Evolutionary conservation across 2,113 vertebrate species (phyloP).

Genomic region (Rafetus swinhoei): DNA sequence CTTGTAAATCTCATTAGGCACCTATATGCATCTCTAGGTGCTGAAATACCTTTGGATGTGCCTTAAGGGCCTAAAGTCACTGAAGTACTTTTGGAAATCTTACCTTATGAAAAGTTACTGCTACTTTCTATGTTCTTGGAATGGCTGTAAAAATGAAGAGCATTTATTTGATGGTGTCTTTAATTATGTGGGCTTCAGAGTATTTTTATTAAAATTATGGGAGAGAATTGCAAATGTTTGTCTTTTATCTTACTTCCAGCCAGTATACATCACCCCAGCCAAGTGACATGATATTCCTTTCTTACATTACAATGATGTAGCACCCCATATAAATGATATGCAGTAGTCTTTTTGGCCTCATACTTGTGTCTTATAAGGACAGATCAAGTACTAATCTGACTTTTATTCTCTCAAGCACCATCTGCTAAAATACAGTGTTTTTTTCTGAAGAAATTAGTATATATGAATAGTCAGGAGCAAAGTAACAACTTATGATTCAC

Average conservation of each 20-base stretch:
- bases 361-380: not conserved
- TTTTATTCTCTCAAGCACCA: slow-evolving; percentile 4
- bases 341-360: not conserved
- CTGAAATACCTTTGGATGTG: not conserved
- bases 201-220: not conserved
- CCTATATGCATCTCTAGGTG: not conserved
- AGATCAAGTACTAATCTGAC: not conserved
- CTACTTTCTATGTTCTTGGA: not conserved
- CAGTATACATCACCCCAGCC: not conserved
- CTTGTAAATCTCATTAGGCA: not conserved
- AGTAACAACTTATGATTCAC: slow-evolving; percentile 14
- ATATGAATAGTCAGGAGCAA: slow-evolving; percentile 14
- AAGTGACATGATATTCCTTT: not conserved
- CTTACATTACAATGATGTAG: not conserved
- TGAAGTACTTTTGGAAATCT: not conserved
- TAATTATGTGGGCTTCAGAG: not conserved
- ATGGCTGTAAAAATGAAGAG: not conserved
- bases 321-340: not conserved
- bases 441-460: not conserved
- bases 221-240: not conserved
- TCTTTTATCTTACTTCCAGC: not conserved
- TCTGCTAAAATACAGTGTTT: slow-evolving; percentile 5
- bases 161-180: not conserved
- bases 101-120: not conserved
- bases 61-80: not conserved